Percentiles rank a stretch among this genome's conserved stretches.
Conservation (phyloP, 1,140 invertebrate genomes). For the Arctopsyche grandis region DNA sequence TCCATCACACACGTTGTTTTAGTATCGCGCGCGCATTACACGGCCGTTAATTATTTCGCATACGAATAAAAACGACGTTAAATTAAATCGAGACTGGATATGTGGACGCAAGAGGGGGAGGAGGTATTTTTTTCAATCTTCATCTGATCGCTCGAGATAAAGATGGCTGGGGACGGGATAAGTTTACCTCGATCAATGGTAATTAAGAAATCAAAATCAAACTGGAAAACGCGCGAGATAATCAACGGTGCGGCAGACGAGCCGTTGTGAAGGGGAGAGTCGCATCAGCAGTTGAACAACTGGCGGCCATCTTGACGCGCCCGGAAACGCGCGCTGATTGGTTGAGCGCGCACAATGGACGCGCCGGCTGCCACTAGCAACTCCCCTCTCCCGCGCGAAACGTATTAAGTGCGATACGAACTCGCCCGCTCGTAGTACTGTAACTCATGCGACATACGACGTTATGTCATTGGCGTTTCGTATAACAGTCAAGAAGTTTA, state of each 20-base stretch:
- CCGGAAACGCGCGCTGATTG: constrained; percentile 19
- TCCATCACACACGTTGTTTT: not conserved
- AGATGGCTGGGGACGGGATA: too few relatives aligned
- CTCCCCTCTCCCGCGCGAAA: not conserved
- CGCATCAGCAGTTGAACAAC: not conserved
- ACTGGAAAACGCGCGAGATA: not conserved
- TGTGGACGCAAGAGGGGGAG: too few relatives aligned
- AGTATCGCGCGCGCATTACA: not conserved
- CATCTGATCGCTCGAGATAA: too few relatives aligned
- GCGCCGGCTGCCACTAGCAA: not conserved
- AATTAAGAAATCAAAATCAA: too few relatives aligned
- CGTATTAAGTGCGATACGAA: not conserved
- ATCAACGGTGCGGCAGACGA: not conserved
- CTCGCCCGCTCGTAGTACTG: not conserved
- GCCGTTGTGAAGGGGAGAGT: not conserved
- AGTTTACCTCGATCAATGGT: too few relatives aligned
- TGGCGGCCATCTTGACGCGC: constrained; percentile 31
- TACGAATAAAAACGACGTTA: too few relatives aligned
- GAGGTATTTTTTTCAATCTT: too few relatives aligned
- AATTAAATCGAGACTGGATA: not conserved
- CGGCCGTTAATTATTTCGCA: not conserved
- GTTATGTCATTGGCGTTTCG: not conserved
- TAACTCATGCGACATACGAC: not conserved
- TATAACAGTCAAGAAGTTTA: not conserved
- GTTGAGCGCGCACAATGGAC: constrained; percentile 4